Percentiles rank a stretch among this genome's conserved stretches.
These are phyloP conservation scores for Neodontobutis hainanensis DNA, from an alignment of 2,113 vertebrate genomes.

Conservation along the genomic window DNA sequence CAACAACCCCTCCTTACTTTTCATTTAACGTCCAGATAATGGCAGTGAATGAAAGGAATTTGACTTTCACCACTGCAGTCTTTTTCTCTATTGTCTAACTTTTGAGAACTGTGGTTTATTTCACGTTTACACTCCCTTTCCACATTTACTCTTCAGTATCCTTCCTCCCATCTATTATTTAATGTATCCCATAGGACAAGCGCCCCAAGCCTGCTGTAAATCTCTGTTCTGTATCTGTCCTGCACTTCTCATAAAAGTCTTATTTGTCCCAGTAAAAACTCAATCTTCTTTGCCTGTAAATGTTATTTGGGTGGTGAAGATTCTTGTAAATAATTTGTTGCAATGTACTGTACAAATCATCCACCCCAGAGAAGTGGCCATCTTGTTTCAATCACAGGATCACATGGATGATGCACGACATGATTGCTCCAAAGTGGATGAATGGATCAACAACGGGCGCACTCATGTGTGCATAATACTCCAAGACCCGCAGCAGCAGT, in stretches of 20 bases:
- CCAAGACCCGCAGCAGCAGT: constrained; percentile 34
- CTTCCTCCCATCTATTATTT: constrained; percentile 30
- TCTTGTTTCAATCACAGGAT: constrained; percentile 52
- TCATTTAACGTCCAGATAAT: constrained; percentile 37
- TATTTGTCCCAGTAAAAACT: constrained; percentile 38
- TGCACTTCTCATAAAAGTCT: constrained; percentile 61
- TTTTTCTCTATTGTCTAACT: constrained; percentile 16
- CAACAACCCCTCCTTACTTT: constrained; percentile 11
- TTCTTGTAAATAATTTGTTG: constrained; percentile 55
- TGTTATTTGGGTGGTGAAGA: constrained; percentile 37
- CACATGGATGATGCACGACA: constrained; percentile 33
- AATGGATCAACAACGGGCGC: constrained; percentile 27
- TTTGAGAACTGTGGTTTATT: constrained; percentile 29
- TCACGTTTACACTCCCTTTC: constrained; percentile 15
- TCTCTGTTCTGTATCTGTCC: constrained; percentile 53
- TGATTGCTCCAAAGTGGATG: constrained; percentile 64
- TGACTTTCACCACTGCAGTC: constrained; percentile 21
- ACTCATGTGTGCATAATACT: constrained; percentile 46
- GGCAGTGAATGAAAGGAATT: constrained; percentile 39
- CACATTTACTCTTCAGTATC: background rate
- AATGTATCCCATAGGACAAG: constrained; percentile 51
- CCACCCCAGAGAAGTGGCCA: constrained; percentile 16
- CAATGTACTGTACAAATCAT: constrained; percentile 50
- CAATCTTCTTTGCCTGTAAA: constrained; percentile 18
- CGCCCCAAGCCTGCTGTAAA: constrained; percentile 43